Evolutionary conservation across 1,140 invertebrate species (phyloP), one percentile per base, ranked within the genome.

Genomic region (Calephelis nemesis): DNA sequence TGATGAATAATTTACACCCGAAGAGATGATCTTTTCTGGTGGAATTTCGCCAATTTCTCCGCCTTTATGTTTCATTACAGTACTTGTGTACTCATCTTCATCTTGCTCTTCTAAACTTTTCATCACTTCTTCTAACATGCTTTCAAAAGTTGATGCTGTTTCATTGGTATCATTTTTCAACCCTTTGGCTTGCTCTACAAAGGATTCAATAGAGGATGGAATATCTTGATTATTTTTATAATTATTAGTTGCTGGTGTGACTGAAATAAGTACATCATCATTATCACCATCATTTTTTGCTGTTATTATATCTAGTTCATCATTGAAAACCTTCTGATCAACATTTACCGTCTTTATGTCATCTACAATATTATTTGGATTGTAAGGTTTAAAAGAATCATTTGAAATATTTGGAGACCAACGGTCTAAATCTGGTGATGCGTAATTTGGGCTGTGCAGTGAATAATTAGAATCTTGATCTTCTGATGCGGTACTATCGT

Each of bases 371-470:
- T 91, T 84, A 77, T 93, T 93, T 4, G 92, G 88, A 70, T 92
- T 92, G 71, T 88, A 93, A 7, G 93, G 93, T 74, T 93, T 93
- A 71, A 94, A 94, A 5, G 93, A 93, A 68, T 91, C 92, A 40
- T 82, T 83, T 9, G 93, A 92, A 63, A 94, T 74, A 74, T 94
- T 94, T 6, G 94, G 93, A 1, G 95, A 95, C 95, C 95, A 95
- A 52, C 94, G 93, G 7, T 93, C 94, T 60, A 94, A 92, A 13
- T 90, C 87, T 40, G 82, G 87, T 70, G 84, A 76, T 2, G 81
- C 82, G 54, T 90, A 92, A 76, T 87, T 90, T 8, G 91, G 90
- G 68, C 84, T 84, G 70, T 88, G 88, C 47, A 92, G 88, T 4
- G 92, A 92, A 71, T 84, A 90, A 75, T 91, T 91, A 0, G 85